Evolutionary conservation across 2,797 vertebrate species (phyloP).

Genomic region (Chelon auratus): DNA sequence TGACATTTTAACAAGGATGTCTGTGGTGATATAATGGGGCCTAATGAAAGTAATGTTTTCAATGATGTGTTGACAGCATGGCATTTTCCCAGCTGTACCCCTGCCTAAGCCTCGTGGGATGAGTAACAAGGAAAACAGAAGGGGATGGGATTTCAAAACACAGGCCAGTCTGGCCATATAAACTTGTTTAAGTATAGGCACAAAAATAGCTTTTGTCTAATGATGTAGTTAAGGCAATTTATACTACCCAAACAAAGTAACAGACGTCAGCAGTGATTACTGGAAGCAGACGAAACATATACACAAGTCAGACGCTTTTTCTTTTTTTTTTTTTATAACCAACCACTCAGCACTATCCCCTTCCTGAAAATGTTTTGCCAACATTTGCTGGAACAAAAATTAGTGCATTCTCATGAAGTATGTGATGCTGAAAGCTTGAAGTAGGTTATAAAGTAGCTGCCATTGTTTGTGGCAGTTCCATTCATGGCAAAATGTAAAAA

Average conservation of each 20-base stretch:
- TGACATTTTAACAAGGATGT: slow-evolving; percentile 76
- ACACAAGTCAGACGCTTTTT: not conserved
- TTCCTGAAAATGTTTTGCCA: not conserved
- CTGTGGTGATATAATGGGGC: slow-evolving; percentile 69
- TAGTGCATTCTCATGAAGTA: slow-evolving; percentile 4
- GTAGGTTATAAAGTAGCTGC: not conserved
- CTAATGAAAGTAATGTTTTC: slow-evolving; percentile 71
- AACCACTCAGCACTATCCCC: not conserved
- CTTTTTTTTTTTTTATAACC: not conserved
- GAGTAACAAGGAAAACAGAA: slow-evolving; percentile 34
- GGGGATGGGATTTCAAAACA: slow-evolving; percentile 17
- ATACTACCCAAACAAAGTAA: not conserved
- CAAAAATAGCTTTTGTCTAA: slow-evolving; percentile 20
- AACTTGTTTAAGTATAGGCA: not conserved
- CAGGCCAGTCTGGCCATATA: not conserved
- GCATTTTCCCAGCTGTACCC: slow-evolving; percentile 60
- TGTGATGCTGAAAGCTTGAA: slow-evolving; percentile 1
- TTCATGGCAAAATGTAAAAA: slow-evolving; percentile 2
- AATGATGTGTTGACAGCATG: slow-evolving; percentile 62
- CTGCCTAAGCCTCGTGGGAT: slow-evolving; percentile 29
- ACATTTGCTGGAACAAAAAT: slow-evolving; percentile 7
- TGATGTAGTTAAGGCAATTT: not conserved
- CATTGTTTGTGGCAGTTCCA: not conserved
- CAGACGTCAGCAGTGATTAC: not conserved
- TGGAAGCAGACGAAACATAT: not conserved